Conservation (phyloP, 1,140 invertebrate species). For the Chlorops oryzae region DNA sequence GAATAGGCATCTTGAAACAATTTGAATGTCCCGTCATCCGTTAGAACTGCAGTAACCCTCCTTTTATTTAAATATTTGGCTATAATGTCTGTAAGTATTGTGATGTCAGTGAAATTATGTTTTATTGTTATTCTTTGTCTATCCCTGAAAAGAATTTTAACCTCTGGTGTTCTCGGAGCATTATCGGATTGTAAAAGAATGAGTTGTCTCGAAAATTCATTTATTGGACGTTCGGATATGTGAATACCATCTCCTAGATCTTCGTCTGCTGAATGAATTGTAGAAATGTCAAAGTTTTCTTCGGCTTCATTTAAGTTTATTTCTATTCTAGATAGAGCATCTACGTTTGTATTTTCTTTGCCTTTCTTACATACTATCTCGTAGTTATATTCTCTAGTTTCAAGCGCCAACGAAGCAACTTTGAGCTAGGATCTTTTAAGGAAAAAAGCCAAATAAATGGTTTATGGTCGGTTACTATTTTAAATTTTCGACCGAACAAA, state of each 20-base stretch:
- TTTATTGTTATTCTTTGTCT: neutral
- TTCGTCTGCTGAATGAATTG: neutral
- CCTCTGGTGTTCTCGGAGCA: neutral
- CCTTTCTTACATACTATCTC: neutral
- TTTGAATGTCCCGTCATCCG: conserved; percentile 1
- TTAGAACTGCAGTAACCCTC: neutral
- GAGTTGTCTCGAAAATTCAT: too few relatives aligned
- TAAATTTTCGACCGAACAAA: too few relatives aligned
- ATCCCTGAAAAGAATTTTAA: neutral
- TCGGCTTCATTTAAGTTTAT: neutral
- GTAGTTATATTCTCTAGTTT: too few relatives aligned
- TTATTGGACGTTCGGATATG: neutral
- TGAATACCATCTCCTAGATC: neutral
- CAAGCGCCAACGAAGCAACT: conserved; percentile 23
- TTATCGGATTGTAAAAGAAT: too few relatives aligned
- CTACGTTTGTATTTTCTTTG: too few relatives aligned
- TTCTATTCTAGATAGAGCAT: neutral
- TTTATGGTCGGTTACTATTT: too few relatives aligned
- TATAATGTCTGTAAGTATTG: neutral
- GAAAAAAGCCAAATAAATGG: conserved; percentile 36
- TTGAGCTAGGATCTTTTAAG: conserved; percentile 36
- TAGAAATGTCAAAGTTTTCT: neutral
- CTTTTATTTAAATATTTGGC: neutral
- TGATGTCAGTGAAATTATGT: neutral
- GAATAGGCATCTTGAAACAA: conserved; percentile 3